phyloP scores from a whole-genome alignment of 2,888 invertebrate species.

The Alentia gelatinosa region DNA sequence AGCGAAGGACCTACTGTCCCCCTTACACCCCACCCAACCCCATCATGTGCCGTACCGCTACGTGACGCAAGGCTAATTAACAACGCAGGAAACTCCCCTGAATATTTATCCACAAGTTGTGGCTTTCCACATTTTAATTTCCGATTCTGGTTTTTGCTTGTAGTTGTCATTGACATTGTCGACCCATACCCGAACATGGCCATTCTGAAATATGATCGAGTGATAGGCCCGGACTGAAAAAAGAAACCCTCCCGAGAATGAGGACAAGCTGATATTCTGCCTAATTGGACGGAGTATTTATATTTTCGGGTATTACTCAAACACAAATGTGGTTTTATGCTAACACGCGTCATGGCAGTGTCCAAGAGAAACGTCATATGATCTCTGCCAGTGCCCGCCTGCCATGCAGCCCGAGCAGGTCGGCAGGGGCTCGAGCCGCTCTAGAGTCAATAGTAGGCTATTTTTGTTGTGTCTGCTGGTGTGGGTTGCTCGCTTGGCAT shows the following conservation, averaged over 20 bases:
- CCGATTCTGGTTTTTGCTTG: background rate
- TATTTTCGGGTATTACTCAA: background rate
- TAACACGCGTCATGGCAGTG: slow-evolving; percentile 12
- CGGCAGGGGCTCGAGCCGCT: background rate
- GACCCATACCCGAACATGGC: background rate
- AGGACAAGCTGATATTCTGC: background rate
- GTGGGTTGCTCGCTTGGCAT: background rate
- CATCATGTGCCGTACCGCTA: background rate
- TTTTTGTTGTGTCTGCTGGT: slow-evolving; percentile 40
- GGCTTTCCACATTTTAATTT: background rate
- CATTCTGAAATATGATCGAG: too few relatives aligned
- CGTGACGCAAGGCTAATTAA: background rate
- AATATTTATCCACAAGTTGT: background rate
- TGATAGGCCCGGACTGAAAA: background rate
- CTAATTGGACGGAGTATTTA: background rate
- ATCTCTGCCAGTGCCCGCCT: background rate
- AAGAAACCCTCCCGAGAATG: background rate
- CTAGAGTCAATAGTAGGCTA: slow-evolving; percentile 32
- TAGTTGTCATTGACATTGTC: background rate
- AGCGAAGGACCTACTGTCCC: background rate
- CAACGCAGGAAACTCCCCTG: background rate
- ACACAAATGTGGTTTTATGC: background rate
- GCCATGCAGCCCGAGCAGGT: background rate
- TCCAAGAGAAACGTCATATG: background rate
- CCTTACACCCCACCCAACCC: background rate